Evolutionary conservation across 2,113 vertebrate species (phyloP), one percentile per base, ranked within the genome.

Genomic region (Poicephalus gulielmi): DNA sequence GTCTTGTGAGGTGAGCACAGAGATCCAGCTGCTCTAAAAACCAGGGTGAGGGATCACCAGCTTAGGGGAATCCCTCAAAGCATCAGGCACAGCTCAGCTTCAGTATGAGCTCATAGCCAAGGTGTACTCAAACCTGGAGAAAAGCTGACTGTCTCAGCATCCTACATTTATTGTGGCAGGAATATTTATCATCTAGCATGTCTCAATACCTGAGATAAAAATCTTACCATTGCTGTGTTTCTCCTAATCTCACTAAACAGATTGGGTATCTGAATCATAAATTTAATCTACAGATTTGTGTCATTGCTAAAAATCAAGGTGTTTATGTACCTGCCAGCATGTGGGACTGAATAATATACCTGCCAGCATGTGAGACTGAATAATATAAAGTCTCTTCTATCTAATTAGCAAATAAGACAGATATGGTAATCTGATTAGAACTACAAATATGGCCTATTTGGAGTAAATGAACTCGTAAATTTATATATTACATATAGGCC

Each of bases 91-190:
- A 79, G 43, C 43, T 78, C 74, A 90, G 46, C 50, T 50, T 76
- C 41, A 71, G 8, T 35, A 63, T 16, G 22, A 86, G 25, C 52
- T 67, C 39, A 79, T n/a, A 62, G 46, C 2, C 59, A 25, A 86
- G n/a, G 33, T 17, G 4, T 10, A 52, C 24, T 55, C 41, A 69
- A 60, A 90, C 17, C n/a, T 11, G 66, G 39, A 62, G 37, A 37
- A 92, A 92, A 80, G 28, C 30, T 71, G 33, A n/a, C 43, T 47
- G 75, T 81, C 68, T 63, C 69, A 64, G 44, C 30, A 75, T 23
- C 27, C 31, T 25, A 52, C 15, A 12, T 73, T 60, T 73, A 62
- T 46, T 14, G 30, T 13, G 35, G 35, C 0, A 0, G 20, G 23
- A 68, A 71, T 44, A n/a, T 82, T 71, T 70, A 81, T 60, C 13